Base-by-base conservation (phyloP, 92 coral and sea anemone genomes). In the Zoanthus gigantus region DNA sequence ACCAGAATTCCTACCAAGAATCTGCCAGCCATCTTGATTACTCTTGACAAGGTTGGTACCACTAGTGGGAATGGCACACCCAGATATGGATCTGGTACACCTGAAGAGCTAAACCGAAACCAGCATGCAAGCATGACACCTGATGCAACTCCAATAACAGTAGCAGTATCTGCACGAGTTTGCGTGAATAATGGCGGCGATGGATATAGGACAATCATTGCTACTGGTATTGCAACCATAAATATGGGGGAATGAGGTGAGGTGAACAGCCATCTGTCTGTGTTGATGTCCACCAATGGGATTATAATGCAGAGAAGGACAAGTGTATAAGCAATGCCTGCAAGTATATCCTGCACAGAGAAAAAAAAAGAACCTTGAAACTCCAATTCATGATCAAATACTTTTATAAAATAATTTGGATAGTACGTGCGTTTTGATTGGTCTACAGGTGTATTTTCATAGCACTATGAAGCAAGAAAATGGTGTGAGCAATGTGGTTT, bases 151-250 rank as follows among this genome's bases (percentile, higher is more conserved):
- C 98, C 98, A 71, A 97, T 75, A 11, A 95, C 94, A 79, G 91
- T 89, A 14, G 98, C 98, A 42, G 98, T 95, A 77, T 97, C 99
- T 0, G 97, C 92, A 31, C 90, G 92, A 44, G 99, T 97, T 47
- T 91, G 92, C 61, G 95, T 95, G 48, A 92, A 89, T 57, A 57
- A 76, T 66, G 99, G 98, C 6, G 99, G 98, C 9, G 96, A 86
- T 18, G 99, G 99, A 71, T 97, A 97, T 5, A 97, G 76, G 45
- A 89, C 79, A 65, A 97, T 90, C 95, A 97, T 76, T 57, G 83
- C 92, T 12, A 94, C 37, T 53, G 98, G 98, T 69, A 92, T 87
- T 10, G 94, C 89, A 0, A 95, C 90, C 53, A 92, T 90, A 63
- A 93, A 92, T 32, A 93, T 92, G 4, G 98, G 98, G 2, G 95